A percentile compares a stretch with the other conserved stretches of the same genome.
Conservation (phyloP, 2,888 invertebrate genomes). For the Eurytoma adleriae region DNA sequence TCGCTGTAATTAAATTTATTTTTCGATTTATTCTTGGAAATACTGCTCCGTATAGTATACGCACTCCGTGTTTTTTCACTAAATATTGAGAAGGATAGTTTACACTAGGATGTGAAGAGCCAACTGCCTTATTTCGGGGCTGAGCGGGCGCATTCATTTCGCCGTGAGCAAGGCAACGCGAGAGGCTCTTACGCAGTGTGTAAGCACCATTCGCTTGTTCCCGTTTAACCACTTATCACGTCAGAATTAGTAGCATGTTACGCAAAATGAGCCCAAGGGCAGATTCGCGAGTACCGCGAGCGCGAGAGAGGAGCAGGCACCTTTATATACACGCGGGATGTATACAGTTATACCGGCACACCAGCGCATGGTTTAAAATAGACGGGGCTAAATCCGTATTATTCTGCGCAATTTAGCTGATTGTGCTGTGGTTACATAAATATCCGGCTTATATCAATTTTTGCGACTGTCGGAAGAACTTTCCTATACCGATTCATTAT, state of each 20-base stretch:
- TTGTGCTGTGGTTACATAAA: not conserved
- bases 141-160: constrained; percentile 35
- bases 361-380: constrained; percentile 5
- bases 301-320: constrained; percentile 15
- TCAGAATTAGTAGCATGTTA: constrained; percentile 65
- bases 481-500: too few species aligned
- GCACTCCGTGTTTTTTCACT: not conserved
- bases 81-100: not conserved
- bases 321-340: not conserved
- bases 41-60: too few species aligned
- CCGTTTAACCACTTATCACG: constrained; percentile 71
- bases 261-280: constrained; percentile 67
- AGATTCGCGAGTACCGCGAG: constrained; percentile 58
- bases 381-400: constrained; percentile 31
- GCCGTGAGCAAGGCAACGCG: constrained; percentile 15
- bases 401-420: constrained; percentile 51
- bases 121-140: constrained; percentile 40
- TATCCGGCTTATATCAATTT: not conserved
- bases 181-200: constrained; percentile 21
- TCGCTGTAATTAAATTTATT: too few species aligned
- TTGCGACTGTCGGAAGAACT: too few species aligned
- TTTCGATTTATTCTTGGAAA: too few species aligned
- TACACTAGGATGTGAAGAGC: constrained; percentile 4
- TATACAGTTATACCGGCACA: not conserved
- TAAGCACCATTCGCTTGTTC: constrained; percentile 56